Conservation (phyloP, 2,888 invertebrate species). For the Cephus spinipes region DNA sequence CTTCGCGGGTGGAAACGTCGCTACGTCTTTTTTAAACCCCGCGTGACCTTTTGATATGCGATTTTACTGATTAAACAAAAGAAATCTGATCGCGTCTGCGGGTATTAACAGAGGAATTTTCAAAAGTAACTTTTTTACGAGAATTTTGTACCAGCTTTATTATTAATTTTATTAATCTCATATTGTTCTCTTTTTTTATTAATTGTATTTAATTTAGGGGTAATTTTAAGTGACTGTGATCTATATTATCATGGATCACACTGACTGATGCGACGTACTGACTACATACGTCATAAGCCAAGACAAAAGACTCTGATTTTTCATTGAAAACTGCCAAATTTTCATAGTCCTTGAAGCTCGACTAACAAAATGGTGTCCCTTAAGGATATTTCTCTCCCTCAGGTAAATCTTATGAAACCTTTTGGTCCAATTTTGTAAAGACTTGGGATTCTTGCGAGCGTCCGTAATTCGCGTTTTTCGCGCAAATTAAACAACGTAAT, state of each 20-base stretch:
- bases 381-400: neutral
- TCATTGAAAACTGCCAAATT: neutral
- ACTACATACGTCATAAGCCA: neutral
- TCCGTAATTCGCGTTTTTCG: neutral
- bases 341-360: neutral
- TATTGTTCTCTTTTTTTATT: conserved; percentile 15
- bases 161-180: conserved; percentile 9
- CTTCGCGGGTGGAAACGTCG: neutral
- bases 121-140: conserved; percentile 16
- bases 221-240: neutral
- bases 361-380: neutral
- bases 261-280: neutral
- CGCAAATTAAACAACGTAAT: neutral
- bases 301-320: neutral
- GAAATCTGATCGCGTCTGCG: conserved; percentile 31
- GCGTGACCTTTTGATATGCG: neutral
- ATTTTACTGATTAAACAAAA: neutral
- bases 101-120: conserved; percentile 18
- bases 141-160: conserved; percentile 17
- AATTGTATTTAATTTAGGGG: conserved; percentile 15
- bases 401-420: neutral
- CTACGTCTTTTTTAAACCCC: neutral
- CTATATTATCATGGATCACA: neutral
- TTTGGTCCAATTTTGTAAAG: neutral
- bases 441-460: neutral